Base-by-base conservation (phyloP, 2,113 vertebrate genomes). In the Scolopax mira region DNA sequence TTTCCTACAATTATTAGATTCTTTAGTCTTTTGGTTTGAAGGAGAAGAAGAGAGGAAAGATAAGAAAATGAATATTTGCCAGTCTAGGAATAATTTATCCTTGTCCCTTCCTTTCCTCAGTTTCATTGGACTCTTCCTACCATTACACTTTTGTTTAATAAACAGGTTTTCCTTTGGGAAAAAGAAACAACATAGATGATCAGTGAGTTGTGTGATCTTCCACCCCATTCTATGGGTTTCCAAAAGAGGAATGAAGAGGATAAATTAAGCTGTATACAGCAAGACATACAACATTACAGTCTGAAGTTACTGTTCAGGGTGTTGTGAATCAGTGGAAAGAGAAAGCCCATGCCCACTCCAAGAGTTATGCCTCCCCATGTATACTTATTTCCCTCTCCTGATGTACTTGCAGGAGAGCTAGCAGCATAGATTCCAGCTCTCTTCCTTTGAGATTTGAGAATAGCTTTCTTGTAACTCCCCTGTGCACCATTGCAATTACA, bases 71-170 rank as follows among this genome's bases (percentile, higher is more conserved):
- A 79, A 55, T 28, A 87, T 19, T 65, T 67, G 39, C 12, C n/a
- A 55, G 22, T 66, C 46, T 48, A 67, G 30, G 28, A 67, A n/a
- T 42, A 77, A 23, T 61, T 83, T 81, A 91, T 55, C 22, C 73
- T 78, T 73, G 28, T 54, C 72, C 37, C 46, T 74, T 91, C 30
- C 91, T 51, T 89, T 87, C 48, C 51, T 91, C 65, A 48, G 51
- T 74, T 91, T 85, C 27, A 52, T 74, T 51, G 28, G 23, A 75
- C n/a, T 78, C 28, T 49, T 88, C 21, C 49, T 96, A 44, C 39
- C 28, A 67, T 67, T 81, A 67, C 16, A 55, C 48, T 82, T 94
- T 17, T 39, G 48, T 15, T 69, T 48, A 89, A 55, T 75, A 85
- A 89, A 89, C 7, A 89, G 28, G 80, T 39, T 46, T 10, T 54